phyloP scores from a whole-genome alignment of 1,140 invertebrate genomes.

The Leptopilina clavipes region DNA sequence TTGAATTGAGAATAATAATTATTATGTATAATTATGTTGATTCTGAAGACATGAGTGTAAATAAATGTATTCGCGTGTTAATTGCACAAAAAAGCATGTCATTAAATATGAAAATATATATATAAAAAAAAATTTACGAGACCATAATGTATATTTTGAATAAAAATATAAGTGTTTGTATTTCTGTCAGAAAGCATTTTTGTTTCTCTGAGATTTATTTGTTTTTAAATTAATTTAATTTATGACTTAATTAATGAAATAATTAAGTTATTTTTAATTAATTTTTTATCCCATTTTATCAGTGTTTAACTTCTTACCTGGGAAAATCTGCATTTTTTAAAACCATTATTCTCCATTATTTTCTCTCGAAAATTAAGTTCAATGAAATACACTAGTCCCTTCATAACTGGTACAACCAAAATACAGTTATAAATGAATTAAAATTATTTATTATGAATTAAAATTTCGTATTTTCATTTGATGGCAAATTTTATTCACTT shows the following conservation, averaged over 20 bases:
- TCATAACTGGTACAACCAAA: no score
- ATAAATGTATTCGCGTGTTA: constrained; percentile 19
- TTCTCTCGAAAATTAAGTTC: no score
- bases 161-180: constrained; percentile 57
- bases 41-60: constrained; percentile 17
- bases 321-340: no score
- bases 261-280: no score
- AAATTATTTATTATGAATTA: no score
- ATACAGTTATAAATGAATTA: no score
- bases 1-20: neutral
- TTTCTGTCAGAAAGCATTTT: constrained; percentile 16
- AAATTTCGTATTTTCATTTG: no score
- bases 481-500: no score
- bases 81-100: neutral
- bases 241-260: neutral
- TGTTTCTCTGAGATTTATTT: neutral
- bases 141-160: constrained; percentile 62
- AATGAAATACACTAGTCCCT: no score
- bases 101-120: neutral
- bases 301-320: no score
- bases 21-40: neutral
- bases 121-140: constrained; percentile 31
- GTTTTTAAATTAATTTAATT: neutral
- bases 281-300: no score
- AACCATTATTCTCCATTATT: no score